Conservation (phyloP, 2,797 vertebrate species). For the Orientallactaga sibirica region DNA sequence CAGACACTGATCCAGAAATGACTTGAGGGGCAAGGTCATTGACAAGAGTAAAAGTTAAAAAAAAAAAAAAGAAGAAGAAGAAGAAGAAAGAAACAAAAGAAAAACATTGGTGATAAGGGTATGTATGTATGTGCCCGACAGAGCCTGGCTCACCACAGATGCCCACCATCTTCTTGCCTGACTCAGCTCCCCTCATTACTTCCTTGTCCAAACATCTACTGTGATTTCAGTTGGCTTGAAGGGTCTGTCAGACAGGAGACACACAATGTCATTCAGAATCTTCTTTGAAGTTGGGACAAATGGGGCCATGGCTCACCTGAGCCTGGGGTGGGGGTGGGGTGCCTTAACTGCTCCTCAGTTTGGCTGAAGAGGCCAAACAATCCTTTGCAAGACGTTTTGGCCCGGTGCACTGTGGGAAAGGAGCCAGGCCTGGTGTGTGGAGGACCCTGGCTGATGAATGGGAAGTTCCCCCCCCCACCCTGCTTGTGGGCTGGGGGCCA, state of each 20-base stretch:
- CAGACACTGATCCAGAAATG: not conserved
- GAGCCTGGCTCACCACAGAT: not conserved
- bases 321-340: not conserved
- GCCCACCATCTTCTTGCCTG: not conserved
- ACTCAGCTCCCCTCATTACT: not conserved
- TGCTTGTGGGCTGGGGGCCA: accelerated
- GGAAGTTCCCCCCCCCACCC: not conserved
- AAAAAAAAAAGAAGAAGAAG: not conserved
- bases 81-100: not conserved
- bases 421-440: not conserved
- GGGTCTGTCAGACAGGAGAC: not conserved
- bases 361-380: not conserved
- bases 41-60: not conserved
- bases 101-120: no score
- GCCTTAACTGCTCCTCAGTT: not conserved
- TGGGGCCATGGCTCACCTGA: accelerated
- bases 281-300: not conserved
- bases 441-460: not conserved
- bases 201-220: not conserved
- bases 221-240: not conserved
- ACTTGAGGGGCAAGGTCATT: not conserved
- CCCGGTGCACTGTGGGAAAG: not conserved
- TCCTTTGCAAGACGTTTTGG: not conserved
- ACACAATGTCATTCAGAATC: not conserved
- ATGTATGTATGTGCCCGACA: no score